Percentiles rank a stretch among this genome's conserved stretches.
Conservation (phyloP, 2,888 invertebrate genomes). For the Agrochola lota region DNA sequence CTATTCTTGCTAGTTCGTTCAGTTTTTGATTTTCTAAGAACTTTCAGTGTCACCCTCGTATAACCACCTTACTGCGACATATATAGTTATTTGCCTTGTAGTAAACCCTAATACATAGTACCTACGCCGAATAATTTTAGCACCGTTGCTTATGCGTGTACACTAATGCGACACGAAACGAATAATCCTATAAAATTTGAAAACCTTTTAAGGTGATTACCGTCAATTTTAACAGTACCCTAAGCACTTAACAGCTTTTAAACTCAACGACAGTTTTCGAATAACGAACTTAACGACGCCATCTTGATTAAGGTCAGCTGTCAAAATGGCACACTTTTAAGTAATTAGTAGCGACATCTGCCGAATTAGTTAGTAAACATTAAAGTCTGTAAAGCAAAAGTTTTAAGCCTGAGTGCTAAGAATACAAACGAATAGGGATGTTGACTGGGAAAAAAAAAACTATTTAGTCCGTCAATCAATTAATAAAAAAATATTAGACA, state of each 20-base stretch:
- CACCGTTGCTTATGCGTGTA: slow-evolving; percentile 42
- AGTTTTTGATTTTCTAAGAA: no score
- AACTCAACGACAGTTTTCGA: slow-evolving; percentile 73
- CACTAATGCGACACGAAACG: slow-evolving; percentile 74
- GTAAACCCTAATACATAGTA: no score
- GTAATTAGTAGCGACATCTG: slow-evolving; percentile 66
- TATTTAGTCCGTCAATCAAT: no score
- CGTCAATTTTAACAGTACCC: slow-evolving; percentile 77
- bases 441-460: no score
- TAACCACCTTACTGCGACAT: no score
- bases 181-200: slow-evolving; percentile 79
- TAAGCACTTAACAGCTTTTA: slow-evolving; percentile 77
- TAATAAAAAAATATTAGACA: no score
- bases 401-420: slow-evolving; percentile 10
- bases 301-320: slow-evolving; percentile 76
- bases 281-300: slow-evolving; percentile 78
- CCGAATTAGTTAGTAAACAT: slow-evolving; percentile 53
- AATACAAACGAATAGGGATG: background rate
- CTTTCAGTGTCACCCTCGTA: no score
- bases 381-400: slow-evolving; percentile 10
- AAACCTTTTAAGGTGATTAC: slow-evolving; percentile 83
- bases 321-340: slow-evolving; percentile 66
- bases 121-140: slow-evolving; percentile 16
- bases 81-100: no score
- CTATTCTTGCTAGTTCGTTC: no score